Conservation (phyloP, 2,113 vertebrate genomes). For the Peromyscus leucopus region DNA sequence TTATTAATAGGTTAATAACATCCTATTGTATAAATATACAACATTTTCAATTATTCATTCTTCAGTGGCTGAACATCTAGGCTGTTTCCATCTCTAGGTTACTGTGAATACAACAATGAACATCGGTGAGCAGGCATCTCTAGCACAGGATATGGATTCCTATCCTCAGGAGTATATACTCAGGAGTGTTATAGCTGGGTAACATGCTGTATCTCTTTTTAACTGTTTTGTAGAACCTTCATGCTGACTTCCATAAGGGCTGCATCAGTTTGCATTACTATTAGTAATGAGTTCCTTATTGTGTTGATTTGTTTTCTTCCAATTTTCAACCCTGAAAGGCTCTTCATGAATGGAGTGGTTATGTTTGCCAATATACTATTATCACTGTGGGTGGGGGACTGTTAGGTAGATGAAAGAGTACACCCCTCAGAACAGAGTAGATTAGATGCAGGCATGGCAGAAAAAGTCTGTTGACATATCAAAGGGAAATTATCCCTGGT, state of each 20-base stretch:
- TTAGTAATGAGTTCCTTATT: not conserved
- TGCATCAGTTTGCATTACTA: not conserved
- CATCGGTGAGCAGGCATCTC: not conserved
- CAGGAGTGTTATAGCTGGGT: not conserved
- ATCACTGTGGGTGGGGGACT: not conserved
- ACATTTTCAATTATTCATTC: not conserved
- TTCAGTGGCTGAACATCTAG: not conserved
- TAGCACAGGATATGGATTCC: not conserved
- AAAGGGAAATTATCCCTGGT: not conserved
- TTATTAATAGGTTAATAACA: not conserved
- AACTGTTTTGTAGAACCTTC: not conserved
- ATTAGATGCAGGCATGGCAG: not conserved
- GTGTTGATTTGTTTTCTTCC: not conserved
- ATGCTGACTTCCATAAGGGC: not conserved
- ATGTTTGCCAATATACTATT: not conserved
- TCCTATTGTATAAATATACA: not conserved
- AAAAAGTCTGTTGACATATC: not conserved
- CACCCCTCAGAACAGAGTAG: not conserved
- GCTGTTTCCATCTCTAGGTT: not conserved
- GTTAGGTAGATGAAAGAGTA: not conserved
- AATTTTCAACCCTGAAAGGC: not conserved
- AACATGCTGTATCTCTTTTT: not conserved
- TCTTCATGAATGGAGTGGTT: not conserved
- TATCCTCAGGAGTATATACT: not conserved
- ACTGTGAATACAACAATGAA: not conserved